Conservation (phyloP, 2,797 vertebrate genomes). For the Enteromius argenteus region DNA sequence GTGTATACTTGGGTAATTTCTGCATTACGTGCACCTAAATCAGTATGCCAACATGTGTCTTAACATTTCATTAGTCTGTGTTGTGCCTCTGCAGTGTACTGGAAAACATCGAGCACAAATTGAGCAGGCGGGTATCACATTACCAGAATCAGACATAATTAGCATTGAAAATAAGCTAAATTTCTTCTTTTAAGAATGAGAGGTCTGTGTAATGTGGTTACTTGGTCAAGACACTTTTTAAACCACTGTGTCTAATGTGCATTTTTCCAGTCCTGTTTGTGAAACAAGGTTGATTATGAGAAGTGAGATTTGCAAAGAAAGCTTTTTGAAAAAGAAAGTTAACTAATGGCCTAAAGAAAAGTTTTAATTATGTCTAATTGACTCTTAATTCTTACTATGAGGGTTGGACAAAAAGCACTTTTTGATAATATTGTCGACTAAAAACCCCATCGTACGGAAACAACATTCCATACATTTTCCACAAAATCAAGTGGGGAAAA, state of each 20-base stretch:
- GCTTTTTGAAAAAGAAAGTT: background rate
- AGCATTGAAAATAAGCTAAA: background rate
- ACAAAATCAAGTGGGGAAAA: background rate
- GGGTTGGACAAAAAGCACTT: background rate
- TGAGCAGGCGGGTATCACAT: background rate
- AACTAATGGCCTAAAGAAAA: background rate
- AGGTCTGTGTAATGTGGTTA: constrained; percentile 3
- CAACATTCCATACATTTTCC: background rate
- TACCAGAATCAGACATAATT: constrained; percentile 13
- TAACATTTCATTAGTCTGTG: constrained; percentile 2
- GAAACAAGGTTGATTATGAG: background rate
- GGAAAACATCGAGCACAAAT: constrained; percentile 1
- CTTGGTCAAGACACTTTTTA: constrained; percentile 4
- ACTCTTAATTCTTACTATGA: background rate
- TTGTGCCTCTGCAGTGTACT: background rate
- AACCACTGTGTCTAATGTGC: constrained; percentile 15
- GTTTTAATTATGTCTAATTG: background rate
- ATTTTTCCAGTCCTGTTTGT: background rate
- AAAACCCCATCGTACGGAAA: background rate
- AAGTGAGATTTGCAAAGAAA: background rate
- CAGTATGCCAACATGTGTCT: background rate
- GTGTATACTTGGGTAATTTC: background rate
- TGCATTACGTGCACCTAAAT: background rate
- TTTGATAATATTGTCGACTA: background rate
- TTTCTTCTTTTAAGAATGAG: background rate